These are phyloP conservation scores for Limnothrissa miodon DNA, from an alignment of 2,113 vertebrate species.

Conservation along the genomic window DNA sequence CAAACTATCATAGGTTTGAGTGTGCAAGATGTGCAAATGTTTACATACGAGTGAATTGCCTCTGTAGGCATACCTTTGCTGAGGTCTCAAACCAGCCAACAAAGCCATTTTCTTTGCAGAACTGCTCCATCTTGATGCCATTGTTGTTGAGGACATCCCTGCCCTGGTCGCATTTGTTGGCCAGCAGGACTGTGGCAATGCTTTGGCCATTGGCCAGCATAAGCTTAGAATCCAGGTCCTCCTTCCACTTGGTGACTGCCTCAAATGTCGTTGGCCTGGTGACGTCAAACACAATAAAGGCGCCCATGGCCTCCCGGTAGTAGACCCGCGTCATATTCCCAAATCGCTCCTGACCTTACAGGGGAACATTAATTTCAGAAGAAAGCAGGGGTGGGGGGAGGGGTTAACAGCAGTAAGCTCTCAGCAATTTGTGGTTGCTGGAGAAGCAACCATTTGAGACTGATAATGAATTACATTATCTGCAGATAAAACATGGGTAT, in stretches of 20 bases:
- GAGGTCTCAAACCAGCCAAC: slow-evolving; percentile 78
- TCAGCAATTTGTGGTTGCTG: background rate
- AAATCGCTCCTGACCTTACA: slow-evolving; percentile 78
- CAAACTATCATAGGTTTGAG: background rate
- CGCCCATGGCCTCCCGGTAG: slow-evolving; percentile 81
- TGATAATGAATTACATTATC: background rate
- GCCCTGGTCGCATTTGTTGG: slow-evolving; percentile 79
- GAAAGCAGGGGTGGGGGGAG: no score
- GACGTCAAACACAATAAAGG: slow-evolving; percentile 78
- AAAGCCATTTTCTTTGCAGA: slow-evolving; percentile 77
- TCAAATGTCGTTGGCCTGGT: slow-evolving; percentile 75
- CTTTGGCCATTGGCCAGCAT: slow-evolving; percentile 69
- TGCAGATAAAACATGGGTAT: background rate
- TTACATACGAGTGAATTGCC: background rate
- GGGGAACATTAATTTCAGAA: background rate
- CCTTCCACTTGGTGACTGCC: slow-evolving; percentile 79
- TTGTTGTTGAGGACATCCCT: slow-evolving; percentile 63
- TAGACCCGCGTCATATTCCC: slow-evolving; percentile 83
- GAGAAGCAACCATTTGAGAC: no score
- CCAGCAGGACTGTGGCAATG: slow-evolving; percentile 74
- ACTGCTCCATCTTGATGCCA: slow-evolving; percentile 73
- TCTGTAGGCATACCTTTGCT: slow-evolving; percentile 69
- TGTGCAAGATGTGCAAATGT: background rate
- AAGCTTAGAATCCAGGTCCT: slow-evolving; percentile 80
- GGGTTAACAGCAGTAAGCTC: background rate